Conservation (phyloP, 2,797 vertebrate genomes). For the Melanotaenia parkinsoni region DNA sequence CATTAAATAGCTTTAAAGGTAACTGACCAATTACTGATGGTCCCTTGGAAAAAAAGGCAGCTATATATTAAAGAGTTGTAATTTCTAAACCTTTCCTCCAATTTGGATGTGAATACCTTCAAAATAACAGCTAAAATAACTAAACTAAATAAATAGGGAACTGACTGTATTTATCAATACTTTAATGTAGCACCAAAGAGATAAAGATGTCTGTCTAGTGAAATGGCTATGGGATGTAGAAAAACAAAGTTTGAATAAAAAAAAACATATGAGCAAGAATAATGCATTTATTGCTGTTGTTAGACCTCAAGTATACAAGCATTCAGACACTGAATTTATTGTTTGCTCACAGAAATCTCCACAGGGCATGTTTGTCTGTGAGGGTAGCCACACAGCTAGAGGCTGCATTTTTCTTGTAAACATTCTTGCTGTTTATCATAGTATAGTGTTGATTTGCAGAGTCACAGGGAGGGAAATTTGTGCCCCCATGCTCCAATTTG, state of each 20-base stretch:
- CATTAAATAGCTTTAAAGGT: no score
- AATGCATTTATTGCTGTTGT: conserved; percentile 7
- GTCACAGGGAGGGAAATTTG: neutral
- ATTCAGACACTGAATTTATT: conserved; percentile 6
- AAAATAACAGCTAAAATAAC: no score
- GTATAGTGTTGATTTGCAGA: neutral
- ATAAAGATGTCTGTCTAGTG: neutral
- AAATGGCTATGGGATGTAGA: neutral
- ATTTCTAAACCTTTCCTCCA: no score
- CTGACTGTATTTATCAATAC: neutral
- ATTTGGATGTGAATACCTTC: no score
- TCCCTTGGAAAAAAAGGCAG: no score
- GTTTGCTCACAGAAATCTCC: neutral
- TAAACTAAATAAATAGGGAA: no score
- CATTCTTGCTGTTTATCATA: neutral
- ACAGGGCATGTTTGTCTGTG: conserved; percentile 5
- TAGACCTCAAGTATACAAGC: neutral
- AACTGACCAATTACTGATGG: no score
- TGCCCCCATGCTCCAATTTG: neutral
- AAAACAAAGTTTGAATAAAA: conserved; percentile 4
- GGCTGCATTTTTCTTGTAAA: conserved; percentile 8
- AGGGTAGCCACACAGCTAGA: neutral
- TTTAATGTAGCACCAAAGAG: neutral
- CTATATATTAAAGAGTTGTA: no score
- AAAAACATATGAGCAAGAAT: neutral